These are phyloP conservation scores for Anthophora plumipes DNA, from an alignment of 2,888 invertebrate species.

Conservation along the genomic window DNA sequence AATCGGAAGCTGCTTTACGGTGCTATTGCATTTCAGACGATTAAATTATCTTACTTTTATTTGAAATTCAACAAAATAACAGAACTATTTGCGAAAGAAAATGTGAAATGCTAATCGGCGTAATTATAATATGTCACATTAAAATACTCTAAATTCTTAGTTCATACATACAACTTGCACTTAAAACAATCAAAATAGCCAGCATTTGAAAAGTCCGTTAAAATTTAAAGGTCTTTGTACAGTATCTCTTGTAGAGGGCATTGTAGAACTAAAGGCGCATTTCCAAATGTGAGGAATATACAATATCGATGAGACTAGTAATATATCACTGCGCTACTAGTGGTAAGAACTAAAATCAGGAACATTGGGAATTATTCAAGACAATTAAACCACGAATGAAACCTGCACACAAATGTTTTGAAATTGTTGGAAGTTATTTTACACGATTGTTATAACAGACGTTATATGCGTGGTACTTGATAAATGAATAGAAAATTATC, in stretches of 20 bases:
- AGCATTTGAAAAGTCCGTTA: slow-evolving; percentile 62
- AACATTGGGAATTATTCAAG: too few relatives aligned
- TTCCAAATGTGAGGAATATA: slow-evolving; percentile 11
- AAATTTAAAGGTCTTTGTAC: slow-evolving; percentile 46
- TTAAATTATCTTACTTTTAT: not conserved
- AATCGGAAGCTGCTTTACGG: not conserved
- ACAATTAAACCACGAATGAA: too few relatives aligned
- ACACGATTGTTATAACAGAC: too few relatives aligned
- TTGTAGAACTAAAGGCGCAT: slow-evolving; percentile 12
- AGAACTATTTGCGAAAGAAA: not conserved
- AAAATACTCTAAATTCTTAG: slow-evolving; percentile 14
- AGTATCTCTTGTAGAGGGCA: slow-evolving; percentile 37
- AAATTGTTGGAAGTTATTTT: too few relatives aligned
- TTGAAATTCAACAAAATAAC: not conserved
- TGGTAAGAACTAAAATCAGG: too few relatives aligned
- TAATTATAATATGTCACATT: slow-evolving; percentile 7
- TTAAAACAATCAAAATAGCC: slow-evolving; percentile 26
- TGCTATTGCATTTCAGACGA: slow-evolving; percentile 2
- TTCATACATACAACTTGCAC: not conserved
- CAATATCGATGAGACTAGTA: not conserved
- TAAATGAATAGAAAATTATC: too few relatives aligned
- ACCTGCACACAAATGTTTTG: too few relatives aligned
- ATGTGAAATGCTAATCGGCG: not conserved
- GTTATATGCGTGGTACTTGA: too few relatives aligned
- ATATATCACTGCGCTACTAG: too few relatives aligned